Conservation (phyloP, 2,888 invertebrate genomes). For the Ferdinandea cuprea region DNA sequence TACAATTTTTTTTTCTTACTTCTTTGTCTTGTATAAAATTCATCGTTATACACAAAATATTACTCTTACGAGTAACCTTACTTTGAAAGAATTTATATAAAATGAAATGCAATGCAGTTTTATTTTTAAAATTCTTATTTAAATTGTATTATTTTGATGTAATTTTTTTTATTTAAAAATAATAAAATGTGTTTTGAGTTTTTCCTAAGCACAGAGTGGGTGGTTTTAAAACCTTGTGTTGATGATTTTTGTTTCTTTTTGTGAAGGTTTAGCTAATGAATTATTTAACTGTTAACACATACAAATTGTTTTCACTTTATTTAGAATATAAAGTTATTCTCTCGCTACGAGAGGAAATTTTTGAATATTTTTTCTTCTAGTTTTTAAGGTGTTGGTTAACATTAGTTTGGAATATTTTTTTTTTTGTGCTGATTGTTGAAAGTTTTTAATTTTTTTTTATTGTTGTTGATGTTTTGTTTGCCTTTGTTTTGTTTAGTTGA, state of each 20-base stretch:
- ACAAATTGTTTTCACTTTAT: slow-evolving; percentile 53
- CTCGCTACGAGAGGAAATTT: slow-evolving; percentile 41
- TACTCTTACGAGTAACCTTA: slow-evolving; percentile 41
- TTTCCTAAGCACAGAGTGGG: slow-evolving; percentile 20
- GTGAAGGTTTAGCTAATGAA: slow-evolving; percentile 14
- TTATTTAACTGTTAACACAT: slow-evolving; percentile 59
- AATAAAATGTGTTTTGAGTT: slow-evolving; percentile 2
- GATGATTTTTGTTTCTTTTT: slow-evolving; percentile 4
- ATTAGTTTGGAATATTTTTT: slow-evolving; percentile 51
- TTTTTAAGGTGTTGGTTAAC: slow-evolving; percentile 42
- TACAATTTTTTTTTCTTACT: slow-evolving; percentile 31
- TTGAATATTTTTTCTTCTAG: slow-evolving; percentile 10
- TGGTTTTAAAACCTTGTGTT: slow-evolving; percentile 8
- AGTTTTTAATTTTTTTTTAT: not conserved
- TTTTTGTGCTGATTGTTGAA: slow-evolving; percentile 48
- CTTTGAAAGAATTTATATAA: slow-evolving; percentile 32
- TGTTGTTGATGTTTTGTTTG: slow-evolving; percentile 1
- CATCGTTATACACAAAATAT: slow-evolving; percentile 56
- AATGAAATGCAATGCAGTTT: slow-evolving; percentile 5
- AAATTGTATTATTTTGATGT: not conserved
- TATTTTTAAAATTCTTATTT: not conserved
- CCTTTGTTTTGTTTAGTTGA: slow-evolving; percentile 2
- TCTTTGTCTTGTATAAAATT: slow-evolving; percentile 66
- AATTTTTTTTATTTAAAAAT: slow-evolving; percentile 11
- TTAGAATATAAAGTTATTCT: slow-evolving; percentile 45